Conservation (phyloP, 2,888 invertebrate genomes). For the Pandemis corylana region DNA sequence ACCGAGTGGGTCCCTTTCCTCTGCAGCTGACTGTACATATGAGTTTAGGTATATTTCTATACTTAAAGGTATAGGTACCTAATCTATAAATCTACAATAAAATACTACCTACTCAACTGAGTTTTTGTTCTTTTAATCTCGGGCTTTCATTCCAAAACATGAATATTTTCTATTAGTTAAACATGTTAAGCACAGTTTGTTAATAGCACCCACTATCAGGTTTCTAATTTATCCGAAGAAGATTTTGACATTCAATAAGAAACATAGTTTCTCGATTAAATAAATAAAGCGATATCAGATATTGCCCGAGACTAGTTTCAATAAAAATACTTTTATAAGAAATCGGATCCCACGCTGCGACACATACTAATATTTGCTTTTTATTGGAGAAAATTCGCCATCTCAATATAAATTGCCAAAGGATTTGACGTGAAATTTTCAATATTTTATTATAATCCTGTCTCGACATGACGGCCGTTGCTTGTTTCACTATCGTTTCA, state of each 20-base stretch:
- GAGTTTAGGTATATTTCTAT: too few relatives aligned
- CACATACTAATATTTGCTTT: conserved; percentile 43
- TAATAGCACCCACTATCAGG: not conserved
- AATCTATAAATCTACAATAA: too few relatives aligned
- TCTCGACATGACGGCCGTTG: conserved; percentile 68
- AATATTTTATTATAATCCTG: conserved; percentile 76
- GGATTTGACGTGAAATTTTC: conserved; percentile 54
- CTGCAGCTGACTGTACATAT: too few relatives aligned
- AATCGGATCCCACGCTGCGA: conserved; percentile 31
- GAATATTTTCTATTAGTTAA: not conserved
- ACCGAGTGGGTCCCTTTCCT: too few relatives aligned
- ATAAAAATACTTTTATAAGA: conserved; percentile 42
- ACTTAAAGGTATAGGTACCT: too few relatives aligned
- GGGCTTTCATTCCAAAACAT: not conserved
- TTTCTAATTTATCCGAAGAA: conserved; percentile 20
- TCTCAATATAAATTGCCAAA: conserved; percentile 43
- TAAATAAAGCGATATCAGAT: conserved; percentile 37
- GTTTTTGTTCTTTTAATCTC: not conserved
- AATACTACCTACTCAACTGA: too few relatives aligned
- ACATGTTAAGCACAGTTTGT: not conserved
- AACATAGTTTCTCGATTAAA: conserved; percentile 36
- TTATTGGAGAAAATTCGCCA: conserved; percentile 39
- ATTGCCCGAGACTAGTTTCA: conserved; percentile 35
- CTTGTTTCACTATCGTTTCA: conserved; percentile 68
- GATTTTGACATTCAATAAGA: conserved; percentile 31